Evolutionary conservation across 1,140 invertebrate species (phyloP), one percentile per base, ranked within the genome.

Genomic region (Ostrea edulis): DNA sequence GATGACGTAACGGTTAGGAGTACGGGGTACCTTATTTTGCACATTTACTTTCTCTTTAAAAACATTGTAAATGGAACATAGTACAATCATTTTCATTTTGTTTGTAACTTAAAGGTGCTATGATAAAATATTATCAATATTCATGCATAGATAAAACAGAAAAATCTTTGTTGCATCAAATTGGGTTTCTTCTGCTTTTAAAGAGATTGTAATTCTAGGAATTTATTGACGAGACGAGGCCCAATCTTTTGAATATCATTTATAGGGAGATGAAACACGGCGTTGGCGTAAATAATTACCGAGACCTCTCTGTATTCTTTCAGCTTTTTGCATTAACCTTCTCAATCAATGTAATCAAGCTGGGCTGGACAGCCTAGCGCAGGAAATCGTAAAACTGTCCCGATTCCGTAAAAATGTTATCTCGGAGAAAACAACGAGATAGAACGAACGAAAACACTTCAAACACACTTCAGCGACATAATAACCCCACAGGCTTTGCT

Each of bases 281-380:
- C 12, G 22, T 25, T 77, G 68, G 68, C 22, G 14, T 25, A 77
- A 77, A 25, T 77, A 77, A 77, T 77, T 77, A 77, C 9, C 68
- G 25, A 35, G 22, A 77, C 35, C 68, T 14, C 5, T 8, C 25
- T 35, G 68, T 17, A 29, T 22, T 77, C 25, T 35, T 29, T 77
- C 68, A 77, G 68, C 25, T 77, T 77, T 62, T 25, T 29, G 68
- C 22, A 25, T 77, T 29, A 77, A 29, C 22, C 25, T 77, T 77
- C 25, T 77, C 25, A 77, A 77, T 77, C 68, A 77, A 77, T 77
- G 29, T 77, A 77, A 77, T 77, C 68, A 77, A 22, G 12, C 68
- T 14, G 68, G 68, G 68, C 68, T 25, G 29, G 7, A 77, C 22
- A 25, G 12, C 8, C 68, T 14, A 35, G 14, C 68, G 8, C 25